phyloP scores from a whole-genome alignment of 2,888 invertebrate genomes.

The Ametastegia equiseti region DNA sequence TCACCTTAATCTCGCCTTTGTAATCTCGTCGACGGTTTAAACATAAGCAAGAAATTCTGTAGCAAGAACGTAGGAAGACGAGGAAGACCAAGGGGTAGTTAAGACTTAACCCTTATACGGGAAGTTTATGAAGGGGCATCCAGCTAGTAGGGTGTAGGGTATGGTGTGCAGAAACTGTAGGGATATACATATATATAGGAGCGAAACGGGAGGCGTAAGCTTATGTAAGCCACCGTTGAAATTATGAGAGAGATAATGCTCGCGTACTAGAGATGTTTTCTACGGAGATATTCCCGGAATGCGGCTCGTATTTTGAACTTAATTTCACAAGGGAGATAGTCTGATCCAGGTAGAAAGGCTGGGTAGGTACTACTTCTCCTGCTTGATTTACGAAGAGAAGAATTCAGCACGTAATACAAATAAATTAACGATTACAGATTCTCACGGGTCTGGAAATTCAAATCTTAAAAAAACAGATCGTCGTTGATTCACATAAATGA shows the following conservation, averaged over 20 bases:
- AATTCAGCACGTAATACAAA: neutral
- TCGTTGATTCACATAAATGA: neutral
- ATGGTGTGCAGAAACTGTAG: neutral
- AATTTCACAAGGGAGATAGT: conserved; percentile 26
- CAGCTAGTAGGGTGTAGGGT: no score
- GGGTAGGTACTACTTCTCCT: conserved; percentile 2
- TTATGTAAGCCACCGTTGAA: conserved; percentile 67
- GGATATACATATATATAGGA: conserved; percentile 41
- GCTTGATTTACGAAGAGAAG: conserved; percentile 8
- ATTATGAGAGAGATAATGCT: conserved; percentile 69
- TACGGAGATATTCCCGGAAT: conserved; percentile 56
- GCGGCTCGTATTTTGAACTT: conserved; percentile 54
- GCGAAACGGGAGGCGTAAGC: conserved; percentile 60
- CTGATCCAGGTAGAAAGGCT: neutral
- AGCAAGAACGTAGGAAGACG: conserved; percentile 18
- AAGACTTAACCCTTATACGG: conserved; percentile 42
- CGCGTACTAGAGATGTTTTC: conserved; percentile 56
- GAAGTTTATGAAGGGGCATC: conserved; percentile 33
- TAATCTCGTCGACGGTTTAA: conserved; percentile 29
- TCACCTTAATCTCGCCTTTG: conserved; percentile 3
- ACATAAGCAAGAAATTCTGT: conserved; percentile 33
- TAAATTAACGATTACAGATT: neutral
- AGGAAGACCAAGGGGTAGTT: conserved; percentile 20
- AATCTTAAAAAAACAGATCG: neutral
- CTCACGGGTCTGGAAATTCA: neutral